phyloP scores from a whole-genome alignment of 2,888 invertebrate genomes.

The Parasteatoda lunata region DNA sequence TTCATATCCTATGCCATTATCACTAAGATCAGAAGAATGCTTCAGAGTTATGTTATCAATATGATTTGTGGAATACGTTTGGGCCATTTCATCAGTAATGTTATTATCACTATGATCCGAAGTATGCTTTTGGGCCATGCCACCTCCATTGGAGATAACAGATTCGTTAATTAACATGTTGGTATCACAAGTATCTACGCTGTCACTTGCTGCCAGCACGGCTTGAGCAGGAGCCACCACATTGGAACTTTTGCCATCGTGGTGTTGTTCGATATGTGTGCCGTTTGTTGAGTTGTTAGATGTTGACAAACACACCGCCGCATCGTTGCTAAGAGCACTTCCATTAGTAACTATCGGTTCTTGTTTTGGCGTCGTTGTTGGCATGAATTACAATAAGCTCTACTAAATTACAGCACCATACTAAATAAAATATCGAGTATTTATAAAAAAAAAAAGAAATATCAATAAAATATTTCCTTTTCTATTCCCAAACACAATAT shows the following conservation, averaged over 20 bases:
- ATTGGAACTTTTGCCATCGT: background rate
- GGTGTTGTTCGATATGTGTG: constrained; percentile 7
- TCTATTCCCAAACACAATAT: too few relatives aligned
- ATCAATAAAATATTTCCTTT: too few relatives aligned
- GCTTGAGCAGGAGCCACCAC: background rate
- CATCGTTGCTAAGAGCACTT: constrained; percentile 19
- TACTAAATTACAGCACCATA: background rate
- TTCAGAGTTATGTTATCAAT: too few relatives aligned
- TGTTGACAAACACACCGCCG: background rate
- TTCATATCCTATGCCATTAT: too few relatives aligned
- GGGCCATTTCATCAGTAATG: too few relatives aligned
- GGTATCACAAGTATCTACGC: background rate
- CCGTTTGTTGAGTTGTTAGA: background rate
- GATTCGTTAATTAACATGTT: background rate
- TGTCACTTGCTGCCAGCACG: background rate
- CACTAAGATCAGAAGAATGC: too few relatives aligned
- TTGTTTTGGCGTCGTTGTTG: constrained; percentile 43
- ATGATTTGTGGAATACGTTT: too few relatives aligned
- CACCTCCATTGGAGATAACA: background rate
- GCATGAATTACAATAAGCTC: constrained; percentile 32
- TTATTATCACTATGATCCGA: constrained; percentile 18
- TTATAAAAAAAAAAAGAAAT: too few relatives aligned
- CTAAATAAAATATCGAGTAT: background rate
- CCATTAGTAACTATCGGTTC: constrained; percentile 17
- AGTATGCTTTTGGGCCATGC: constrained; percentile 12